These are phyloP conservation scores for Zosterops borbonicus DNA, from an alignment of 2,113 vertebrate genomes.

Conservation along the genomic window DNA sequence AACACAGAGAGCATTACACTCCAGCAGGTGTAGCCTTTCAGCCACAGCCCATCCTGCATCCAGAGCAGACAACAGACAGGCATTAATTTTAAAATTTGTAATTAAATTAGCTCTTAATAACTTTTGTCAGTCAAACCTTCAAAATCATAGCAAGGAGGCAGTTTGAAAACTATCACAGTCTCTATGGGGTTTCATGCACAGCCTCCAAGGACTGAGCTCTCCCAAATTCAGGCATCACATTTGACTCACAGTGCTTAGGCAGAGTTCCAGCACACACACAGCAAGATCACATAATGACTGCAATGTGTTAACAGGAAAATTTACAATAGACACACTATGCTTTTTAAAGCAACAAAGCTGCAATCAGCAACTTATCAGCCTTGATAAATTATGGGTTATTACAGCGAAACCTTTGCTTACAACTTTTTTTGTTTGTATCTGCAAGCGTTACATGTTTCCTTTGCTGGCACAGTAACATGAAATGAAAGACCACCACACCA, in stretches of 20 bases:
- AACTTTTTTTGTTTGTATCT: not conserved
- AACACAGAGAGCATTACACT: not conserved
- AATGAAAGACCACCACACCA: not conserved
- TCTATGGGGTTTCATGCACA: not conserved
- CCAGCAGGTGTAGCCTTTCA: not conserved
- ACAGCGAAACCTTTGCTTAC: not conserved
- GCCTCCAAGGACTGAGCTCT: not conserved
- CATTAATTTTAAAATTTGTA: not conserved
- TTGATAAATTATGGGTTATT: not conserved
- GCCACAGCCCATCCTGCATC: not conserved
- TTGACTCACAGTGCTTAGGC: not conserved
- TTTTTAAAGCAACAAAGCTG: not conserved
- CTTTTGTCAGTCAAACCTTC: not conserved
- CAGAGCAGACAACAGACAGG: not conserved
- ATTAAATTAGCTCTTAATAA: not conserved
- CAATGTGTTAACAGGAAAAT: not conserved
- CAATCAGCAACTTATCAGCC: not conserved
- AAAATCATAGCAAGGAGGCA: not conserved
- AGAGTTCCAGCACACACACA: not conserved
- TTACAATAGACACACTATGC: not conserved
- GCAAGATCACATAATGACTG: not conserved
- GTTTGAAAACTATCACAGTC: not conserved
- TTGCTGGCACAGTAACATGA: not conserved
- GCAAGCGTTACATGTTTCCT: not conserved
- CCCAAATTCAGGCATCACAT: not conserved